Percentiles rank a stretch among this genome's conserved stretches.
Evolutionary conservation across 2,113 vertebrate species (phyloP).

Genomic region (Hassar affinis): DNA sequence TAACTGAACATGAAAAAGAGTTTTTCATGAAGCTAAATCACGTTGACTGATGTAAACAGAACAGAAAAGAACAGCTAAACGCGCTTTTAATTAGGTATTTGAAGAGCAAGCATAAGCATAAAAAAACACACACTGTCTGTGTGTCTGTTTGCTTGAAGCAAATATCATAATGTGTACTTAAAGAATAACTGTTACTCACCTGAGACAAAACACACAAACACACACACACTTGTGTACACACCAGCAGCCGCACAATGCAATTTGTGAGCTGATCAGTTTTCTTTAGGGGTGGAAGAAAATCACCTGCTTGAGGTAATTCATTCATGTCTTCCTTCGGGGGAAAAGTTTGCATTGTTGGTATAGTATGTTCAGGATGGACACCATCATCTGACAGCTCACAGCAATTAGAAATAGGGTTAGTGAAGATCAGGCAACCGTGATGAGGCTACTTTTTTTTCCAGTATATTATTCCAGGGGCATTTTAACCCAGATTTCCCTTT

Average conservation of each 20-base stretch:
- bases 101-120: not conserved
- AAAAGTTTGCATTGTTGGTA: constrained; percentile 2
- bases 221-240: not conserved
- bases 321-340: not conserved
- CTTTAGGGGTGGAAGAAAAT: not conserved
- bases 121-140: not conserved
- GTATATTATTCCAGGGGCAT: not conserved
- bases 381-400: not conserved
- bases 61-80: constrained; percentile 34
- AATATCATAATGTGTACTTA: constrained; percentile 46
- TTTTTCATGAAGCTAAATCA: no score
- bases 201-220: constrained; percentile 9
- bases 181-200: constrained; percentile 37
- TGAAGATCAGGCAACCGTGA: not conserved
- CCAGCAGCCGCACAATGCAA: not conserved
- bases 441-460: not conserved
- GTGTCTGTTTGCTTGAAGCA: constrained; percentile 54
- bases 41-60: constrained; percentile 60
- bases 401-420: not conserved
- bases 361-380: not conserved
- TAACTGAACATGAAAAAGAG: not conserved
- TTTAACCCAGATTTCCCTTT: not conserved
- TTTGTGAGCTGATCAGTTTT: not conserved
- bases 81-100: constrained; percentile 4
- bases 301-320: not conserved